Conservation (phyloP, 2,113 vertebrate species). For the Dasyornis broadbenti region DNA sequence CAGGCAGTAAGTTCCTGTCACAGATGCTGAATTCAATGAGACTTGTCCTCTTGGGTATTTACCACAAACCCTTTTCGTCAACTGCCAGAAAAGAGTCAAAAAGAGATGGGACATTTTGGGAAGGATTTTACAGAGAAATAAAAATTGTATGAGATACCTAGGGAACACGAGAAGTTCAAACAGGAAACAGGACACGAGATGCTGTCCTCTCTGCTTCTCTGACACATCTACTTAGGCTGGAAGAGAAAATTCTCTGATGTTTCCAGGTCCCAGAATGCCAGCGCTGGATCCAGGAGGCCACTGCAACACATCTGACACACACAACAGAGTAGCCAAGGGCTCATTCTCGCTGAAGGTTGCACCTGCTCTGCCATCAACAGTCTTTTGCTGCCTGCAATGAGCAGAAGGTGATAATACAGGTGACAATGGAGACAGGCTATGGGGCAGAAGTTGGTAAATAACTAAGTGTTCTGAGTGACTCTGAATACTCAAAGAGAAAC, state of each 20-base stretch:
- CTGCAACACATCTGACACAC: neutral
- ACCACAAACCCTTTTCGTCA: neutral
- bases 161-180: neutral
- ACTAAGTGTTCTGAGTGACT: neutral
- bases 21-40: neutral
- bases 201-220: neutral
- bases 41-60: neutral
- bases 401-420: neutral
- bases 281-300: neutral
- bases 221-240: neutral
- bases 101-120: neutral
- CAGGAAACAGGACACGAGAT: neutral
- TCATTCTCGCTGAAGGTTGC: rapidly evolving
- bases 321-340: neutral
- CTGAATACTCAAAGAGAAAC: neutral
- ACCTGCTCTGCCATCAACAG: neutral
- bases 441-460: neutral
- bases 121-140: neutral
- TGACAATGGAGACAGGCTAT: neutral
- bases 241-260: neutral
- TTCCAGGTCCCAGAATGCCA: neutral
- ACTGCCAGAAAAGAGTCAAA: neutral
- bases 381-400: neutral
- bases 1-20: neutral
- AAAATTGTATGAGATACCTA: neutral